Conservation (phyloP, 2,888 invertebrate genomes). For the Chrysopilus asiliformis region DNA sequence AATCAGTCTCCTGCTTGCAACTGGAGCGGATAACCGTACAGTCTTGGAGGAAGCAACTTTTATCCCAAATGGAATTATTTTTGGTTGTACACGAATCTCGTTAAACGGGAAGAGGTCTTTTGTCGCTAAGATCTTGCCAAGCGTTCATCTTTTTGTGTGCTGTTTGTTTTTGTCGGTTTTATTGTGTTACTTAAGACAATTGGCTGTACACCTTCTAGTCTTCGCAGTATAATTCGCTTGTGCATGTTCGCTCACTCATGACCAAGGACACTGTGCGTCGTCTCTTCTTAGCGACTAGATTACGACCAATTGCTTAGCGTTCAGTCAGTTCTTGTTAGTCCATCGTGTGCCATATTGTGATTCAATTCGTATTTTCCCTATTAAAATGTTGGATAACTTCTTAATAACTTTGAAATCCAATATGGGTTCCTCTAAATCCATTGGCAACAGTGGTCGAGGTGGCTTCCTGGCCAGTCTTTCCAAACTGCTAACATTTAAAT, state of each 20-base stretch:
- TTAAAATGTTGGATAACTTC: constrained; percentile 13
- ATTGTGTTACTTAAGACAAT: too few species aligned
- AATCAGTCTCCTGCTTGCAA: too few species aligned
- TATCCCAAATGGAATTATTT: too few species aligned
- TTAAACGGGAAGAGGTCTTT: too few species aligned
- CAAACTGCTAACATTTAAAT: constrained; percentile 7
- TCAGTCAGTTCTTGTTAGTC: neutral
- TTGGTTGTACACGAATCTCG: too few species aligned
- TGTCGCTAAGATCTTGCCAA: too few species aligned
- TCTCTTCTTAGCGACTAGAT: neutral
- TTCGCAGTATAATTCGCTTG: neutral
- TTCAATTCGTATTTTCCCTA: neutral
- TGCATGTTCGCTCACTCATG: constrained; percentile 6
- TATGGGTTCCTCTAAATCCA: constrained; percentile 2
- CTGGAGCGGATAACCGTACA: too few species aligned
- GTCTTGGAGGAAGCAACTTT: too few species aligned
- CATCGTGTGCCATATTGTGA: neutral
- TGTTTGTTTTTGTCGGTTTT: too few species aligned
- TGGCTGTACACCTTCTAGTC: too few species aligned
- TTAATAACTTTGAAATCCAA: constrained; percentile 9
- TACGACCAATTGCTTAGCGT: neutral
- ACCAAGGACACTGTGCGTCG: constrained; percentile 9
- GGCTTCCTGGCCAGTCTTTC: constrained; percentile 7
- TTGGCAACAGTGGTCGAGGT: constrained; percentile 2
- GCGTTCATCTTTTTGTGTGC: too few species aligned